Percentiles rank a stretch among this genome's conserved stretches.
These are phyloP conservation scores for Piscicola geometra DNA, from an alignment of 2,888 invertebrate species.

Conservation along the genomic window DNA sequence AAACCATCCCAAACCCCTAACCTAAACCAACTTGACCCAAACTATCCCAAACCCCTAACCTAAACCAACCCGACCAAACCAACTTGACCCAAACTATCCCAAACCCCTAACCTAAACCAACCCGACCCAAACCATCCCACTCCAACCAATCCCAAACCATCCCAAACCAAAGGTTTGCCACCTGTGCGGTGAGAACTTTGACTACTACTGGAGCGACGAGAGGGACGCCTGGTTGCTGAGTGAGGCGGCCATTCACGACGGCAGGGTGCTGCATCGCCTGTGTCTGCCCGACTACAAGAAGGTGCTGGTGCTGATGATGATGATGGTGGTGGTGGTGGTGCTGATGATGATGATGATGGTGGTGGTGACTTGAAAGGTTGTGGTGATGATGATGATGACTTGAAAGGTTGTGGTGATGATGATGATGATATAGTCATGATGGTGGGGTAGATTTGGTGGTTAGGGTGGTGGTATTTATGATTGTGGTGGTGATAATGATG, in stretches of 20 bases:
- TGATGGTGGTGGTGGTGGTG: too few relatives aligned
- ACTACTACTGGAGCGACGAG: conserved; percentile 12
- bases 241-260: background rate
- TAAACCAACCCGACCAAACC: too few relatives aligned
- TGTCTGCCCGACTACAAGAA: conserved; percentile 1
- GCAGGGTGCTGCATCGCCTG: background rate
- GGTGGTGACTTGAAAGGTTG: too few relatives aligned
- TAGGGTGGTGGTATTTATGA: too few relatives aligned
- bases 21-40: background rate
- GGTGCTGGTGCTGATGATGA: background rate
- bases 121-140: background rate
- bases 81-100: background rate
- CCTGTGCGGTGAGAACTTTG: background rate
- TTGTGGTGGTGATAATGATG: too few relatives aligned
- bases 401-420: too few relatives aligned
- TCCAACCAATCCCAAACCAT: background rate
- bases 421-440: too few relatives aligned
- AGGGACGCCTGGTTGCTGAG: conserved; percentile 9
- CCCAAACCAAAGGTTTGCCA: background rate
- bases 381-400: too few relatives aligned
- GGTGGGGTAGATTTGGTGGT: too few relatives aligned
- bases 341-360: too few relatives aligned
- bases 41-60: background rate
- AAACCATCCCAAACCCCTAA: too few relatives aligned
- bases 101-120: background rate